Evolutionary conservation across 2,113 vertebrate genomes (phyloP).

Genomic region (Xyrauchen texanus): DNA sequence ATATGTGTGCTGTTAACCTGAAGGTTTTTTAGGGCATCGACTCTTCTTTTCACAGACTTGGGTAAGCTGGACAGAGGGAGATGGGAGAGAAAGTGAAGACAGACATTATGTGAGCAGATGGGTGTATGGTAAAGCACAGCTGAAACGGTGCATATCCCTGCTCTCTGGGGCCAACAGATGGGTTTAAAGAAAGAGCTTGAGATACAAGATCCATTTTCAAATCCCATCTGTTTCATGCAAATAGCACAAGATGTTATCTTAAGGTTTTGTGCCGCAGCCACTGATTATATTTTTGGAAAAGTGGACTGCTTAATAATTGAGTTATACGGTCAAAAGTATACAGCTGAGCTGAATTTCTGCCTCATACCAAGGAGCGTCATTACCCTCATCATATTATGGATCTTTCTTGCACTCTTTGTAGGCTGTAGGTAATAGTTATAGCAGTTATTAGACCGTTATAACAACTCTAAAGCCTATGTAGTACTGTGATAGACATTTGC

Average conservation of each 20-base stretch:
- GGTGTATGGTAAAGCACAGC: conserved; percentile 20
- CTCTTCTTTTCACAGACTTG: conserved; percentile 82
- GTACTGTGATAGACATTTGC: too few species aligned
- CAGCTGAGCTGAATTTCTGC: too few species aligned
- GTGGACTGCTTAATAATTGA: too few species aligned
- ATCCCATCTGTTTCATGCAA: not conserved
- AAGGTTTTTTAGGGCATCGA: conserved; percentile 84
- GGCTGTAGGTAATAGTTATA: too few species aligned
- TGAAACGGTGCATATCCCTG: conserved; percentile 17
- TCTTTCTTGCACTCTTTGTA: not conserved
- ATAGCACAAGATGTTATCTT: not conserved
- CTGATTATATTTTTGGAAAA: too few species aligned
- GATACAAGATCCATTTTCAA: not conserved
- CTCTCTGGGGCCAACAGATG: conserved; percentile 9
- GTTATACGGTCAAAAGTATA: too few species aligned
- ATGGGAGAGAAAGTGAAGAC: not conserved
- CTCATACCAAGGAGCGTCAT: too few species aligned
- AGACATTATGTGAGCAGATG: conserved; percentile 21
- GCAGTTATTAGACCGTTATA: too few species aligned
- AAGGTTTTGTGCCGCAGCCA: too few species aligned
- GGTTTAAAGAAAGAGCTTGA: too few species aligned
- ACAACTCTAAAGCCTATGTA: too few species aligned
- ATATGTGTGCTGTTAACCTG: conserved; percentile 85
- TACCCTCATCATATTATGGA: not conserved
- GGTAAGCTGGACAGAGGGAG: conserved; percentile 70